A percentile compares a stretch with the other conserved stretches of the same genome.
Conservation (phyloP, 2,797 vertebrate species). For the Spatula clypeata region DNA sequence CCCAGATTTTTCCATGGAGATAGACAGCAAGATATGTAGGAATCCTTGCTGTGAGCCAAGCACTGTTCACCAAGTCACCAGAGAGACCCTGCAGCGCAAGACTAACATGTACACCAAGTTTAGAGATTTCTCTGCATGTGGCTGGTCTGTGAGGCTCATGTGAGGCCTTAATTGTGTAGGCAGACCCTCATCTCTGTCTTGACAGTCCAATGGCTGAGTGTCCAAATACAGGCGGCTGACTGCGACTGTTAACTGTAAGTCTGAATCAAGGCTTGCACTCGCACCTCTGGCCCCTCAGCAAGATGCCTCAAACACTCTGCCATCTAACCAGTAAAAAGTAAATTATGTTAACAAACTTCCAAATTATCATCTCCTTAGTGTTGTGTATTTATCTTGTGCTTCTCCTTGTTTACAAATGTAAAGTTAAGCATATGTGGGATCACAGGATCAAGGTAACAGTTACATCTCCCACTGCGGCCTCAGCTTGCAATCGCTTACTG, state of each 20-base stretch:
- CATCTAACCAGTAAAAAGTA: neutral
- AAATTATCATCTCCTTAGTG: neutral
- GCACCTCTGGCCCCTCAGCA: neutral
- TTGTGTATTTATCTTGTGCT: neutral
- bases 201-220: neutral
- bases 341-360: neutral
- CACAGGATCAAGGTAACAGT: neutral
- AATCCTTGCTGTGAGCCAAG: neutral
- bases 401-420: constrained; percentile 4
- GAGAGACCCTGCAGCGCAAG: neutral
- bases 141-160: neutral
- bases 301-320: neutral
- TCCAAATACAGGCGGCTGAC: neutral
- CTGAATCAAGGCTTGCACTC: neutral
- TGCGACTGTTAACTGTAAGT: neutral
- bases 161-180: neutral
- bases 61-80: neutral
- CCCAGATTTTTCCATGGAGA: neutral
- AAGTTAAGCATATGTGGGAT: neutral
- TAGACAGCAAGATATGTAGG: accelerated
- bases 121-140: neutral
- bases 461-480: neutral
- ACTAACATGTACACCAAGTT: neutral
- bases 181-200: neutral
- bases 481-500: neutral